Evolutionary conservation across 2,888 invertebrate genomes (phyloP).

Genomic region (Stenotaenia linearis): DNA sequence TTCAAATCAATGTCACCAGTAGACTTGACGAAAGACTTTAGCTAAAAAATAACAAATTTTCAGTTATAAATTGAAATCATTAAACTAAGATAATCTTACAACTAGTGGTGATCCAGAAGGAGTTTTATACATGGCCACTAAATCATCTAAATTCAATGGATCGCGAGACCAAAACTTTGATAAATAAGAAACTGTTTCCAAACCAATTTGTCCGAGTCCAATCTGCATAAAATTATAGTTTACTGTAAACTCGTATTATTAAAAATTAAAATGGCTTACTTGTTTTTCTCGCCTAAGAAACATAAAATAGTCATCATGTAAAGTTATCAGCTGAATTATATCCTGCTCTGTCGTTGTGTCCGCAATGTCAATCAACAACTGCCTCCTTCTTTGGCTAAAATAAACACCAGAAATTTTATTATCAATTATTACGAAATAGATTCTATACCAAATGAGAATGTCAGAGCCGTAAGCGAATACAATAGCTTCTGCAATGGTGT

Average conservation of each 20-base stretch:
- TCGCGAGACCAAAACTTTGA: neutral
- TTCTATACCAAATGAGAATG: neutral
- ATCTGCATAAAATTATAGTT: too few relatives aligned
- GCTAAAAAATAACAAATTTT: neutral
- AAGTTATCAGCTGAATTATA: neutral
- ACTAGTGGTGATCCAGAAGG: neutral
- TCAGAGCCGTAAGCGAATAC: neutral
- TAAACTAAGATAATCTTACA: neutral
- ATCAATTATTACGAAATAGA: too few relatives aligned
- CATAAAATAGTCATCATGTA: neutral
- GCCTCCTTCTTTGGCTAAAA: neutral
- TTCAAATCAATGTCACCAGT: neutral
- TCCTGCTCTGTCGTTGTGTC: neutral
- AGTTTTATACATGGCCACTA: neutral
- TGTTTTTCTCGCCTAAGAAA: neutral
- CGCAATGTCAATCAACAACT: neutral
- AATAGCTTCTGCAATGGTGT: neutral
- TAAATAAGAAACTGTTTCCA: neutral
- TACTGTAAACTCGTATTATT: too few relatives aligned
- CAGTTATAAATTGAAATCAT: neutral
- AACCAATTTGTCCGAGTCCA: neutral
- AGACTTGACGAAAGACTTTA: neutral
- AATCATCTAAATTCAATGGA: neutral
- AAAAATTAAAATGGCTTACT: too few relatives aligned
- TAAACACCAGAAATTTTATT: too few relatives aligned